Percentiles rank a stretch among this genome's conserved stretches.
These are phyloP conservation scores for Tragelaphus scriptus DNA, from an alignment of 2,113 vertebrate species.

Conservation along the genomic window DNA sequence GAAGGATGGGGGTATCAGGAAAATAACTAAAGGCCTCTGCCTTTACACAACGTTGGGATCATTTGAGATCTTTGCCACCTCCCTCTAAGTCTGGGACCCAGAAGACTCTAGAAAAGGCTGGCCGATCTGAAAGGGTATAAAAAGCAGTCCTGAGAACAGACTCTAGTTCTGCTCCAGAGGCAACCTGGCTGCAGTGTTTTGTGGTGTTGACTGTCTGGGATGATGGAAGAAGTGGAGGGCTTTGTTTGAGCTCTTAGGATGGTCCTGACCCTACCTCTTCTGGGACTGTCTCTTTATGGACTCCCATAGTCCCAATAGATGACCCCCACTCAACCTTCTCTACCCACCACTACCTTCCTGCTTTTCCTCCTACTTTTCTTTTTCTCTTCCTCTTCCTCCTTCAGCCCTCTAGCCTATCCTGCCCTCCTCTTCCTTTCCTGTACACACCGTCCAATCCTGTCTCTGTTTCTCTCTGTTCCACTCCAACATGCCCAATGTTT, in stretches of 20 bases:
- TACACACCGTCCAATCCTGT: background rate
- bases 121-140: background rate
- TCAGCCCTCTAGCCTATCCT: background rate
- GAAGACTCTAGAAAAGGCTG: background rate
- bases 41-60: background rate
- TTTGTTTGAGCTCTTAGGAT: background rate
- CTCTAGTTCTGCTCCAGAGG: background rate
- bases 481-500: background rate
- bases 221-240: background rate
- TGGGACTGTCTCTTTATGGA: background rate
- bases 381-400: background rate
- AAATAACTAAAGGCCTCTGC: background rate
- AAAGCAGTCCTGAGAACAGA: background rate
- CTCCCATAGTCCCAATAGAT: background rate
- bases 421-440: background rate
- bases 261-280: background rate
- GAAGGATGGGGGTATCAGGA: background rate
- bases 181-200: background rate
- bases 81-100: background rate
- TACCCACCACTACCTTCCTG: background rate
- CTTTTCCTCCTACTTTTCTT: background rate
- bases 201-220: background rate
- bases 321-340: background rate
- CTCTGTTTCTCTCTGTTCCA: background rate
- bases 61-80: background rate